Evolutionary conservation across 2,797 vertebrate genomes (phyloP), one percentile per base, ranked within the genome.

Genomic region (Lepidocolaptes lacrymiger): DNA sequence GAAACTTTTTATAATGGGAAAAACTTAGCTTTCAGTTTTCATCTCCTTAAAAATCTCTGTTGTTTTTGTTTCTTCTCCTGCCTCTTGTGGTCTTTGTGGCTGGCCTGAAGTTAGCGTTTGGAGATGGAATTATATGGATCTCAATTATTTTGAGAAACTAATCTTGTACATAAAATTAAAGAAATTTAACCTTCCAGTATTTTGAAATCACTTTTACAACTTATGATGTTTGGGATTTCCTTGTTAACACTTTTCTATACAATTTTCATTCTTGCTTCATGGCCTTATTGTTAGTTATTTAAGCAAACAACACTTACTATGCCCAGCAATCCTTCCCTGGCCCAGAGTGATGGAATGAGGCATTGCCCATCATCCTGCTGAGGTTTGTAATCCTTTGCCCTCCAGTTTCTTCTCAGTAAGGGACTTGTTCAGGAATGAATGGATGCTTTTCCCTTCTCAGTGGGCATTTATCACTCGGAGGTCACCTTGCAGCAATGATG

Each of bases 281-380:
- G 61, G 24, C 7, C 34, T 64, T 67, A 14, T 13, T 54, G n/a
- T 28, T 13, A 9, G 5, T 41, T 34, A 24, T 34, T 52, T 34
- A 32, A 73, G 44, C 5, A 36, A 63, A 34, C 1, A 15, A 51
- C 36, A 54, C 3, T 7, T 28, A 28, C 26, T 0, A 0, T 41
- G 46, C 63, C 56, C 28, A 16, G 44, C 15, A 59, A 20, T 37
- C 36, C 32, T 17, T 59, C 52, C 55, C 44, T 28, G 11, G 24
- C 34, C 49, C 12, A 7, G 15, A 48, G 26, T 18, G 71, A 71
- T 17, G 39, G 75, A 85, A 36, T 1, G 3, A 61, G 51, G n/a
- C 23, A 22, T 49, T 54, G 48, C 44, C 26, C 10, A 4, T 62
- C 30, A 43, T 28, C 58, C 63, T 48, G 61, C 8, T 1, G 1